These are phyloP conservation scores for Cataglyphis livida DNA, from an alignment of 2,888 invertebrate genomes.

Conservation along the genomic window DNA sequence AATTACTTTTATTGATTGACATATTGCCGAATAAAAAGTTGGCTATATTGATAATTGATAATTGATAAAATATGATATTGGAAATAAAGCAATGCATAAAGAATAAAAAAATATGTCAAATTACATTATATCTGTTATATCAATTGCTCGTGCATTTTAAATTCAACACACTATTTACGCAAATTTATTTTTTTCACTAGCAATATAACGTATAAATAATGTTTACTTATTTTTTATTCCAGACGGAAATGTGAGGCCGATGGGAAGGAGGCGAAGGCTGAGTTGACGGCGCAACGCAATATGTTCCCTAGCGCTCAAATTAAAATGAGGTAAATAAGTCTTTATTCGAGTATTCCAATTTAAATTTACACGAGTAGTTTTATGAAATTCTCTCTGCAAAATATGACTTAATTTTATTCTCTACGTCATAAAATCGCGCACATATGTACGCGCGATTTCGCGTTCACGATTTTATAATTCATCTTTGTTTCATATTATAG, in stretches of 20 bases:
- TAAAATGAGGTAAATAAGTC: conserved; percentile 84
- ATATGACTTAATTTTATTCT: background rate
- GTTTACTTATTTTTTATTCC: conserved; percentile 74
- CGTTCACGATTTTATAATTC: conserved; percentile 9
- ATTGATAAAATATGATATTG: background rate
- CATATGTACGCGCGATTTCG: background rate
- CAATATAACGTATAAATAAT: background rate
- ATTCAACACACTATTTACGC: background rate
- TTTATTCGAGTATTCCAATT: conserved; percentile 22
- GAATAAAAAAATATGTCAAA: background rate
- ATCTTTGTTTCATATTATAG: background rate
- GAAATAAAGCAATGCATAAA: background rate
- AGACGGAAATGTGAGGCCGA: conserved; percentile 86
- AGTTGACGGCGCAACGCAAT: conserved; percentile 84
- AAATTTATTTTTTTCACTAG: background rate
- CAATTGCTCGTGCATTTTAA: background rate
- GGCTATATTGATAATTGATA: background rate
- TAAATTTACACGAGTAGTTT: conserved; percentile 8
- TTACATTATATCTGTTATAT: background rate
- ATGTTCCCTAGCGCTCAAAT: conserved; percentile 86
- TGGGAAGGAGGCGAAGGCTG: conserved; percentile 84
- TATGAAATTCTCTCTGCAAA: conserved; percentile 7
- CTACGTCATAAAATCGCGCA: background rate
- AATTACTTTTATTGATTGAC: background rate
- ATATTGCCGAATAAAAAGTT: background rate